A percentile compares a stretch with the other conserved stretches of the same genome.
These are phyloP conservation scores for Nasonia vitripennis DNA, from an alignment of 1,140 invertebrate species.

Conservation along the genomic window DNA sequence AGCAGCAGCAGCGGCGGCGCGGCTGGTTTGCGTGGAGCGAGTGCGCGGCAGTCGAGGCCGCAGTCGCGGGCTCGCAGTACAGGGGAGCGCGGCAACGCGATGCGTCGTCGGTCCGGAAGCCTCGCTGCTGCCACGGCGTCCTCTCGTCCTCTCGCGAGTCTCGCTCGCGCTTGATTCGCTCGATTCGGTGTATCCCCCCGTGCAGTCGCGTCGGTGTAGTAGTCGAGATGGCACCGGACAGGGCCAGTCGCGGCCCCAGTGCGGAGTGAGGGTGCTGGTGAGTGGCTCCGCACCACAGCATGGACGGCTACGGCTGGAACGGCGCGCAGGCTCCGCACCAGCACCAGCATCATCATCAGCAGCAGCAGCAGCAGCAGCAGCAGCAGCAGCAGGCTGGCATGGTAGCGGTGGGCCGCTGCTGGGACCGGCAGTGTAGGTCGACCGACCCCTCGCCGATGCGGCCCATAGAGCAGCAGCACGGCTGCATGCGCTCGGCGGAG, in stretches of 20 bases:
- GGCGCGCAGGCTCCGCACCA: not conserved
- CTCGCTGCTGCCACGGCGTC: not conserved
- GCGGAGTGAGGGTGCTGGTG: constrained; percentile 46
- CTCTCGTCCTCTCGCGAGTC: constrained; percentile 6
- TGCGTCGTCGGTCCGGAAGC: constrained; percentile 64
- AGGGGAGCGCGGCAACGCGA: constrained; percentile 71
- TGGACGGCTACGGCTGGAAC: constrained; percentile 21
- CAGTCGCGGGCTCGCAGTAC: constrained; percentile 66
- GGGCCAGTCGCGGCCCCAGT: constrained; percentile 56
- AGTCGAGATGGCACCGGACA: constrained; percentile 64
- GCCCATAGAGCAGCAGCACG: constrained; percentile 67
- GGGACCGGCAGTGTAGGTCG: constrained; percentile 71
- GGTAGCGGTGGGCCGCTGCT: constrained; percentile 61
- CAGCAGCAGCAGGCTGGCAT: constrained; percentile 13
- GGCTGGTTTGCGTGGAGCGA: constrained; percentile 69
- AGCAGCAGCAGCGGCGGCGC: constrained; percentile 59
- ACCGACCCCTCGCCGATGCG: constrained; percentile 72
- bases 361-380: not conserved
- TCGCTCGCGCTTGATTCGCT: not conserved
- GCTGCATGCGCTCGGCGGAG: constrained; percentile 68
- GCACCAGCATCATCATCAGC: not conserved
- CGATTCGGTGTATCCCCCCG: not conserved
- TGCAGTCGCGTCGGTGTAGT: constrained; percentile 10
- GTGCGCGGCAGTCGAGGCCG: constrained; percentile 72
- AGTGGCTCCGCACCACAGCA: constrained; percentile 44